Conservation (phyloP, 2,797 vertebrate genomes). For the Taeniopygia guttata region DNA sequence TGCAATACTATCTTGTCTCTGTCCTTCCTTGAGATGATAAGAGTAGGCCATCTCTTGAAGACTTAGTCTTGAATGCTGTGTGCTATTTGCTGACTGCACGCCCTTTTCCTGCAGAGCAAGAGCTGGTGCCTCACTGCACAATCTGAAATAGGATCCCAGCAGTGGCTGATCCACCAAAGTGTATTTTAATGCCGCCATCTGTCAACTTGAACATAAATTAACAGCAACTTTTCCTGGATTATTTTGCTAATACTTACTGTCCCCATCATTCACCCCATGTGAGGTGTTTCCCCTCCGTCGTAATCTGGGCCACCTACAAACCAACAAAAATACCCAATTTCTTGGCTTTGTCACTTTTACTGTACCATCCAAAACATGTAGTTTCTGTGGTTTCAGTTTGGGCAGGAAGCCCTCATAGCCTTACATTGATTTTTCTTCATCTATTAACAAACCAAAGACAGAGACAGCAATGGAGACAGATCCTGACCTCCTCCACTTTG, state of each 20-base stretch:
- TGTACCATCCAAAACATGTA: neutral
- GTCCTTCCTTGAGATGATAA: neutral
- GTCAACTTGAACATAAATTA: neutral
- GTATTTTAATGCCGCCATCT: neutral
- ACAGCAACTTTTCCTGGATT: neutral
- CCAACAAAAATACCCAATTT: neutral
- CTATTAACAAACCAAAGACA: neutral
- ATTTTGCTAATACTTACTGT: neutral
- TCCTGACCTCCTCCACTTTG: neutral
- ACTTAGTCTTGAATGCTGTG: neutral
- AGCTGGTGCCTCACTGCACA: neutral
- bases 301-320: neutral
- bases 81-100: neutral
- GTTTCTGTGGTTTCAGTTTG: neutral
- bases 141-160: neutral
- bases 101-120: neutral
- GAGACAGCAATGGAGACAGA: neutral
- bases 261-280: too few species aligned
- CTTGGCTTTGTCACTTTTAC: neutral
- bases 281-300: neutral
- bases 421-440: neutral
- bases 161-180: neutral
- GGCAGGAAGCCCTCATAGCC: neutral
- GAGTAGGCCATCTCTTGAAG: neutral
- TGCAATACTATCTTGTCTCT: neutral